A percentile compares a stretch with the other conserved stretches of the same genome.
These are phyloP conservation scores for Leucoma salicis DNA, from an alignment of 2,888 invertebrate species.

Conservation along the genomic window DNA sequence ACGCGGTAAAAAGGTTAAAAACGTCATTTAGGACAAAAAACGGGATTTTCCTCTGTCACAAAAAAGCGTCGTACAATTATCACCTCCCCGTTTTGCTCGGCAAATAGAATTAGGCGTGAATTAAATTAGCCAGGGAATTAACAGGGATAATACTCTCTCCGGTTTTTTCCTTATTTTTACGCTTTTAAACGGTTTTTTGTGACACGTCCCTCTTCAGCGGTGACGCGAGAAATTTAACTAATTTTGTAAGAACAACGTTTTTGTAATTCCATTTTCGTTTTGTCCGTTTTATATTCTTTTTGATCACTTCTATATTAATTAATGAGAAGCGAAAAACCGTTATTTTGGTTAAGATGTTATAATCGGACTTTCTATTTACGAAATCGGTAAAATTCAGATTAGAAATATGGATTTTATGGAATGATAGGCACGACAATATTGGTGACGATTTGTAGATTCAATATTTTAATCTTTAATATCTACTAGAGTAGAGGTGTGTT, in stretches of 20 bases:
- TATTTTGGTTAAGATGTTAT: too few relatives aligned
- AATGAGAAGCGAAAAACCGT: too few relatives aligned
- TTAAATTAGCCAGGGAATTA: conserved; percentile 80
- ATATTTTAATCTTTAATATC: too few relatives aligned
- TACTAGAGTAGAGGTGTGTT: too few relatives aligned
- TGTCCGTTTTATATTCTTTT: not conserved
- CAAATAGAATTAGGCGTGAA: conserved; percentile 81
- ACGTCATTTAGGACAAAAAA: conserved; percentile 50
- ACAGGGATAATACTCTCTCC: conserved; percentile 76
- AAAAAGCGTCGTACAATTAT: conserved; percentile 75
- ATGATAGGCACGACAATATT: too few relatives aligned
- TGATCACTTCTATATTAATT: too few relatives aligned
- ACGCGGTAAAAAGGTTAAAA: conserved; percentile 54
- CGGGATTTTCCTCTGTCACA: conserved; percentile 55
- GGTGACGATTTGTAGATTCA: too few relatives aligned
- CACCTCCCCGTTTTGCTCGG: conserved; percentile 76
- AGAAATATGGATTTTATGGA: too few relatives aligned
- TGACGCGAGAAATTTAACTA: conserved; percentile 32
- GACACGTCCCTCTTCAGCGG: conserved; percentile 34
- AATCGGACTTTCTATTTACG: too few relatives aligned
- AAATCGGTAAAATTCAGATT: too few relatives aligned
- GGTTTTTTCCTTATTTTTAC: conserved; percentile 66
- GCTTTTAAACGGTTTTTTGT: conserved; percentile 56
- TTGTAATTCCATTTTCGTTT: conserved; percentile 7
- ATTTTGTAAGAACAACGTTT: conserved; percentile 46